Conservation (phyloP, 2,797 vertebrate genomes). For the Periparus ater region DNA sequence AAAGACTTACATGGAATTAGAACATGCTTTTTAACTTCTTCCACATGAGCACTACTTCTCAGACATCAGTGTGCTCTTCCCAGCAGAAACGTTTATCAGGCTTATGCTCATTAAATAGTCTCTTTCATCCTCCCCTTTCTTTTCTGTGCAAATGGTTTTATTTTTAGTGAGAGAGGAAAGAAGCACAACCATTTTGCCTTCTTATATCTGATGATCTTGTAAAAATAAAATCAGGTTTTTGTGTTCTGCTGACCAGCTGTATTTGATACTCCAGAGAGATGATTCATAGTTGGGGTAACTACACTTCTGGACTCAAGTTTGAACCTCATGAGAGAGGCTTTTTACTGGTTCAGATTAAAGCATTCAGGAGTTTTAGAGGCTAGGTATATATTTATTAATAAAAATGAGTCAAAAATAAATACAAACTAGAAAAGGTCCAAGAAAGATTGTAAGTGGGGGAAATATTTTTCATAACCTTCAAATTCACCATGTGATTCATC, state of each 20-base stretch:
- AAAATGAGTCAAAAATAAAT: background rate
- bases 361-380: background rate
- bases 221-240: background rate
- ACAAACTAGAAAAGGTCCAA: background rate
- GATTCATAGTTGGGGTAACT: background rate
- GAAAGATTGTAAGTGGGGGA: background rate
- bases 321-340: background rate
- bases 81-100: background rate
- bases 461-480: background rate
- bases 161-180: background rate
- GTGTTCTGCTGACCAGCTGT: background rate
- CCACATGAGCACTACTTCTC: background rate
- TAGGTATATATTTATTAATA: background rate
- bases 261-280: background rate
- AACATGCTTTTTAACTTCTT: slow-evolving; percentile 23
- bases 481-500: background rate
- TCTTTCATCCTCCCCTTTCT: background rate
- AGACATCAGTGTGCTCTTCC: background rate
- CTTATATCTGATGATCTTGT: background rate
- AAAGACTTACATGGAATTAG: slow-evolving; percentile 40
- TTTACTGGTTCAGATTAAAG: background rate
- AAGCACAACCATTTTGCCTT: background rate
- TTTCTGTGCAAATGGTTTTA: background rate
- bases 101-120: background rate
- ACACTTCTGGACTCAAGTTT: background rate